Evolutionary conservation across 2,888 invertebrate species (phyloP).

Genomic region (Sycophila texana): DNA sequence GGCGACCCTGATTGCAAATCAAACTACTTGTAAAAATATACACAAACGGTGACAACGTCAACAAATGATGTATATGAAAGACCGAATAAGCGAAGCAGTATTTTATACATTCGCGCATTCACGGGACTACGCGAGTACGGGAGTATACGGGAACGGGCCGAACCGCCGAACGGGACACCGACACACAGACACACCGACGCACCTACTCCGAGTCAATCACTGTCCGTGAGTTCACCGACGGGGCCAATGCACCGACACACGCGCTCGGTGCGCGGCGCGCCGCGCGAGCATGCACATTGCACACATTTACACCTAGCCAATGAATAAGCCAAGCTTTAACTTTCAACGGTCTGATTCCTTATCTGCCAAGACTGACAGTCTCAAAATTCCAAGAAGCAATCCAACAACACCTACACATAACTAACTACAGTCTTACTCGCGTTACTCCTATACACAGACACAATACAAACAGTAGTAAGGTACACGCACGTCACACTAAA

Average conservation of each 20-base stretch:
- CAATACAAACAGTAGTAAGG: no score
- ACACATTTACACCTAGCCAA: neutral
- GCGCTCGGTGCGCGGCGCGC: neutral
- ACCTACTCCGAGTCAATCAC: no score
- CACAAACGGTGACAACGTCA: slow-evolving; percentile 71
- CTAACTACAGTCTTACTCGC: no score
- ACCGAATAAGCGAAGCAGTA: slow-evolving; percentile 67
- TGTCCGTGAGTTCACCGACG: neutral
- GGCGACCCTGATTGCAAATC: slow-evolving; percentile 50
- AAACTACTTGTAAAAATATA: slow-evolving; percentile 63
- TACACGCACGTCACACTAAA: no score
- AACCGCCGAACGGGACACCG: neutral
- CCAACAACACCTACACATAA: no score
- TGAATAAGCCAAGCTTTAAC: neutral
- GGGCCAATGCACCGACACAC: neutral
- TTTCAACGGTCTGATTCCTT: no score
- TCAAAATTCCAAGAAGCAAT: no score
- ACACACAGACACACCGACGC: neutral
- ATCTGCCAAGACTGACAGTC: no score
- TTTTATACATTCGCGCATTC: slow-evolving; percentile 71
- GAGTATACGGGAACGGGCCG: slow-evolving; percentile 3
- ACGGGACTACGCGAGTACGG: slow-evolving; percentile 4
- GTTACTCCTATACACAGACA: no score
- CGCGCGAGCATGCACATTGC: neutral
- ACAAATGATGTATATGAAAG: slow-evolving; percentile 73